Percentiles rank a stretch among this genome's conserved stretches.
Evolutionary conservation across 2,797 vertebrate species (phyloP).

Genomic region (Benthosema pterotum): DNA sequence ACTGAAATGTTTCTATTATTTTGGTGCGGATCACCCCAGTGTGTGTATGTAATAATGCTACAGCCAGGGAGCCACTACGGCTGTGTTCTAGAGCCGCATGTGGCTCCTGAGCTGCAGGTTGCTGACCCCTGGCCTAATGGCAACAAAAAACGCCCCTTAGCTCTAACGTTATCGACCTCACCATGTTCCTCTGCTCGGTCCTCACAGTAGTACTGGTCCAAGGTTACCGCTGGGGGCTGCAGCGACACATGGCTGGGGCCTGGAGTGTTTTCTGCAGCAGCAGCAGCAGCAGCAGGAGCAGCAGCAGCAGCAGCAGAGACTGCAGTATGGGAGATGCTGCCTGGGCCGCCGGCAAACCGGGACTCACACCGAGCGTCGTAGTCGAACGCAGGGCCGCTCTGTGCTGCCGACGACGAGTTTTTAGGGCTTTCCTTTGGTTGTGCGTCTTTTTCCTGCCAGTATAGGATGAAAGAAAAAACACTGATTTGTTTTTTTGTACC

Average conservation of each 20-base stretch:
- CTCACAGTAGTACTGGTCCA: conserved; percentile 36
- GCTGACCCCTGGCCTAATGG: too few species aligned
- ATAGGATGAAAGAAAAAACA: conserved; percentile 18
- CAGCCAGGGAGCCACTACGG: too few species aligned
- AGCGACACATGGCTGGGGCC: conserved; percentile 42
- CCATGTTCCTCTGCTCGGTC: conserved; percentile 35
- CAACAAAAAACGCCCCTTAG: too few species aligned
- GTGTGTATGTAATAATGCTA: too few species aligned
- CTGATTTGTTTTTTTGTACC: too few species aligned
- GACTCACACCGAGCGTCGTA: conserved; percentile 30
- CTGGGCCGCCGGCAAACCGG: conserved; percentile 73
- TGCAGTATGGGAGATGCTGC: conserved; percentile 68
- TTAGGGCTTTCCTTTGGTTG: conserved; percentile 24
- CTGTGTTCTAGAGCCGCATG: too few species aligned
- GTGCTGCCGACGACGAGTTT: conserved; percentile 24
- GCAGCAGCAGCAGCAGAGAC: too few species aligned
- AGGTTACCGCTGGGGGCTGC: conserved; percentile 43
- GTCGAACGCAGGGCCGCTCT: conserved; percentile 6
- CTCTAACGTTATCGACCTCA: conserved; percentile 34
- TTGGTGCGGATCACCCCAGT: too few species aligned
- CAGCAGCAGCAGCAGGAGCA: too few species aligned
- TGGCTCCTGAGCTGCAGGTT: too few species aligned
- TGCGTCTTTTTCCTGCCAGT: conserved; percentile 47
- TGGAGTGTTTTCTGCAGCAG: too few species aligned
- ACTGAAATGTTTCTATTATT: too few species aligned